Conservation (phyloP, 2,113 vertebrate species). For the Geococcyx californianus region DNA sequence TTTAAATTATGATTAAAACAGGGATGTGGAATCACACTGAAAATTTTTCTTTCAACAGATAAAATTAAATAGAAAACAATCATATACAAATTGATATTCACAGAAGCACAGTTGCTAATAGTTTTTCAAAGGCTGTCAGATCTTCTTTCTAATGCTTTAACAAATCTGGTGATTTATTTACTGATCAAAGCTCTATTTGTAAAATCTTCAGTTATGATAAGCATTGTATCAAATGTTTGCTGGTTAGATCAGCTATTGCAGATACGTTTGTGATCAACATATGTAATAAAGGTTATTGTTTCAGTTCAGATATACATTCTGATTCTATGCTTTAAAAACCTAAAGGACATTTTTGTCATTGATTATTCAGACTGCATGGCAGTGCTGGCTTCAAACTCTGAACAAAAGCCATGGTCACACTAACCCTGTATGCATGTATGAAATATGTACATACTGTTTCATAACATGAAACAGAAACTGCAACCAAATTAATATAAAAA, state of each 20-base stretch:
- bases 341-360: background rate
- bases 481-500: background rate
- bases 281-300: slow-evolving; percentile 26
- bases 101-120: background rate
- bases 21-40: background rate
- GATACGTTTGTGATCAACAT: slow-evolving; percentile 12
- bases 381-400: background rate
- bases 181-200: slow-evolving; percentile 16
- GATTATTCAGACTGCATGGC: background rate
- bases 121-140: slow-evolving; percentile 8
- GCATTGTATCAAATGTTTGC: background rate
- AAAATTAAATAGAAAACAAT: slow-evolving; percentile 47
- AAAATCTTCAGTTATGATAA: slow-evolving; percentile 56
- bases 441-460: background rate
- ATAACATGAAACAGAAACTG: background rate
- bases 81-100: slow-evolving; percentile 6
- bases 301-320: background rate
- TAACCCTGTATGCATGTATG: background rate
- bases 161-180: slow-evolving; percentile 55
- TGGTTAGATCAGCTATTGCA: slow-evolving; percentile 12
- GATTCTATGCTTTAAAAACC: background rate
- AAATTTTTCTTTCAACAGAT: slow-evolving; percentile 11
- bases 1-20: slow-evolving; percentile 31
- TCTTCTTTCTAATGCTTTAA: slow-evolving; percentile 32
- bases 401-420: background rate